Evolutionary conservation across 2,797 vertebrate species (phyloP).

Genomic region (Fringilla coelebs): DNA sequence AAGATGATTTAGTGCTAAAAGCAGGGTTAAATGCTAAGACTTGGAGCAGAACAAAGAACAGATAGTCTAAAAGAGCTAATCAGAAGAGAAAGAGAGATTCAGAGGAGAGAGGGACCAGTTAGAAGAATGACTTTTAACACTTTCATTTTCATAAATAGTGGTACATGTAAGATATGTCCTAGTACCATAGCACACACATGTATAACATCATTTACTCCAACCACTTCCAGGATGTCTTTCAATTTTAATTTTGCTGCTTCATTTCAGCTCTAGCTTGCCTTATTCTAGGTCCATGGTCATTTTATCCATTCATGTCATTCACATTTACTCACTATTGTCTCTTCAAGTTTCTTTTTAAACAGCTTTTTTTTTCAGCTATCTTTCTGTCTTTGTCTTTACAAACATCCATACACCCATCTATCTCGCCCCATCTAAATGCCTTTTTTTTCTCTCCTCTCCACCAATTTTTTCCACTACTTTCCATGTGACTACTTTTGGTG

Average conservation of each 20-base stretch:
- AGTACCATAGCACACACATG: not conserved
- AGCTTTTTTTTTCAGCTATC: not conserved
- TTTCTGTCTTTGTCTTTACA: not conserved
- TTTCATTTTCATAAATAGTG: not conserved
- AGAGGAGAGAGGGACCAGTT: not conserved
- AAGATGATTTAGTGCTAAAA: not conserved
- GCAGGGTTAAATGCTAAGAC: not conserved
- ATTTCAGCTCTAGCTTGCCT: not conserved
- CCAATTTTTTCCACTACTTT: not conserved
- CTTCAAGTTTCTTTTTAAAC: not conserved
- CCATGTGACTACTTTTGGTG: not conserved
- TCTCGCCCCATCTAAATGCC: not conserved
- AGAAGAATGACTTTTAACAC: not conserved
- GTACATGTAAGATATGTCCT: not conserved
- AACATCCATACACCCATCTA: not conserved
- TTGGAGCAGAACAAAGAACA: not conserved
- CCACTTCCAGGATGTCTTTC: not conserved
- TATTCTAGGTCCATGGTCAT: not conserved
- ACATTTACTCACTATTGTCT: not conserved
- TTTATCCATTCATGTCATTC: not conserved
- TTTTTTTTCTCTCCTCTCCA: not conserved
- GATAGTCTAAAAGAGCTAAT: not conserved
- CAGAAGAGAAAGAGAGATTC: not conserved
- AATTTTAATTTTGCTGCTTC: not conserved
- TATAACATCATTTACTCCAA: not conserved